Percentiles rank a stretch among this genome's conserved stretches.
phyloP scores from a whole-genome alignment of 2,797 vertebrate genomes.

The Sciurus carolinensis region DNA sequence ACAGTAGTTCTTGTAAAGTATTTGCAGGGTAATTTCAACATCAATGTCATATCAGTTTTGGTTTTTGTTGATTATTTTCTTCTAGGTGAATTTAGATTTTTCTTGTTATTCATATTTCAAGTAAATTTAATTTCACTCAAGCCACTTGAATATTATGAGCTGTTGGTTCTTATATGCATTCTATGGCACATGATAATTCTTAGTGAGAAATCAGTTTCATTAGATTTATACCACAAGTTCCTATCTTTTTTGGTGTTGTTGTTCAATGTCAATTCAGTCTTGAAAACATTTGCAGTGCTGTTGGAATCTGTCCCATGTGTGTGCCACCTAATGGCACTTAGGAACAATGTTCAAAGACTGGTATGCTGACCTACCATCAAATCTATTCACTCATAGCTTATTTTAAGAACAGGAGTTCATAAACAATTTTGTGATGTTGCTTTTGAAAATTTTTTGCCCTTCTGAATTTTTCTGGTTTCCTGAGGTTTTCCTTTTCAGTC shows the following conservation, averaged over 20 bases:
- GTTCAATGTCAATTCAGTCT: not conserved
- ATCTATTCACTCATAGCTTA: not conserved
- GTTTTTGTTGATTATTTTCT: not conserved
- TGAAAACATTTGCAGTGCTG: not conserved
- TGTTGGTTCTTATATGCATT: not conserved
- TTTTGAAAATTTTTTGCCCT: not conserved
- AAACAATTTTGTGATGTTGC: not conserved
- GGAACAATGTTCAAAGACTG: not conserved
- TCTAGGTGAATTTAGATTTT: not conserved
- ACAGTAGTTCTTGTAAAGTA: too few species aligned
- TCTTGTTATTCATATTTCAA: not conserved
- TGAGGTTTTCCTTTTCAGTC: not conserved
- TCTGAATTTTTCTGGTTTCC: conserved; percentile 9
- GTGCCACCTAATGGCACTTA: not conserved
- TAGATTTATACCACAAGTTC: not conserved
- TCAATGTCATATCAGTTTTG: not conserved
- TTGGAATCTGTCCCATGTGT: not conserved
- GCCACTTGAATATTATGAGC: not conserved
- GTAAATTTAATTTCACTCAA: not conserved
- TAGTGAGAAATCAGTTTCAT: not conserved
- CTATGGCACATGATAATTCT: not conserved
- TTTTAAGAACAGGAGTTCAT: not conserved
- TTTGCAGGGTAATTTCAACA: too few species aligned
- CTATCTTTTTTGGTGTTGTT: not conserved
- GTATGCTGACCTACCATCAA: not conserved